These are phyloP conservation scores for Arizona elegans DNA, from an alignment of 2,113 vertebrate genomes.

Conservation along the genomic window DNA sequence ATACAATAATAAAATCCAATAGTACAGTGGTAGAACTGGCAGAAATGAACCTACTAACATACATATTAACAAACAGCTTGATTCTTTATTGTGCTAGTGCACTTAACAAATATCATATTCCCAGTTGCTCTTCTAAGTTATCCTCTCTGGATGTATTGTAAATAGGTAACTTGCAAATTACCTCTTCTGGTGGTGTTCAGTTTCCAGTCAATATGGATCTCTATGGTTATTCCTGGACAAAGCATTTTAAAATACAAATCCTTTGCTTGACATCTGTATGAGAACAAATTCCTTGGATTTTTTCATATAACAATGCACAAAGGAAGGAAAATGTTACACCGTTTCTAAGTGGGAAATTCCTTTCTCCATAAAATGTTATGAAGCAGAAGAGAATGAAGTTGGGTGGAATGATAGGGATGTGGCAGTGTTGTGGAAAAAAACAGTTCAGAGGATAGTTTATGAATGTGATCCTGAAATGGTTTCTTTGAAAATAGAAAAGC, in stretches of 20 bases:
- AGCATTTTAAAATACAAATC: conserved; percentile 53
- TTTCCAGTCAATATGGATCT: conserved; percentile 44
- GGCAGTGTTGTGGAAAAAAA: conserved; percentile 74
- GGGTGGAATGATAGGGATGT: conserved; percentile 29
- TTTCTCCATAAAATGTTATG: conserved; percentile 64
- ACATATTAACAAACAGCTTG: background rate
- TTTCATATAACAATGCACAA: conserved; percentile 52
- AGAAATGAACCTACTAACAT: background rate
- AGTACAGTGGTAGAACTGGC: background rate
- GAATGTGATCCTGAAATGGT: conserved; percentile 66
- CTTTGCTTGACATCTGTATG: conserved; percentile 40
- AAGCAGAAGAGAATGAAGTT: conserved; percentile 39
- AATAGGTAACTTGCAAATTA: conserved; percentile 55
- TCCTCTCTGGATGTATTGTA: background rate
- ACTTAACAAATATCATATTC: rapidly evolving
- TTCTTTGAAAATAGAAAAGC: conserved; percentile 65
- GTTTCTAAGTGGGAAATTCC: conserved; percentile 70
- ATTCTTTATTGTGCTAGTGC: background rate
- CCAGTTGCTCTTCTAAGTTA: conserved; percentile 3
- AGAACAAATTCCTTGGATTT: conserved; percentile 33
- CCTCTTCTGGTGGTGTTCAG: conserved; percentile 40
- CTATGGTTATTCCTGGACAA: conserved; percentile 64
- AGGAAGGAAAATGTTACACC: conserved; percentile 44
- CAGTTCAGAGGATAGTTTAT: conserved; percentile 61
- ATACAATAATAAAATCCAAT: background rate